Evolutionary conservation across 2,113 vertebrate genomes (phyloP).

Genomic region (Oryzias celebensis): DNA sequence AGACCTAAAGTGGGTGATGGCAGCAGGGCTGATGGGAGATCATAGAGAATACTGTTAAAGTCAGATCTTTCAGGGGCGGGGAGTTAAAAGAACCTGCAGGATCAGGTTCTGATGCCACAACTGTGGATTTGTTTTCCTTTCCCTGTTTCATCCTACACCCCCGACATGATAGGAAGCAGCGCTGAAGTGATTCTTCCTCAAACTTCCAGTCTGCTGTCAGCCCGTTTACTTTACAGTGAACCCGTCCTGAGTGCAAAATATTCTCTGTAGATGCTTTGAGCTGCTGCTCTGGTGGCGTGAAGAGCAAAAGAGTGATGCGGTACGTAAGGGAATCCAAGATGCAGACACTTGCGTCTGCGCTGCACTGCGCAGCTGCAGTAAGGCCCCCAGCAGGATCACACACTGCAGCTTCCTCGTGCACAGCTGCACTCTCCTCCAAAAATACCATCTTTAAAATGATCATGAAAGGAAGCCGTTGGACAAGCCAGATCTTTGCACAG

Average conservation of each 20-base stretch:
- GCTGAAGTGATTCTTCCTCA: constrained; percentile 3
- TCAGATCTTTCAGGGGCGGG: constrained; percentile 21
- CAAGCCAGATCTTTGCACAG: constrained; percentile 37
- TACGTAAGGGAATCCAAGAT: too few relatives aligned
- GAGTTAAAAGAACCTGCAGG: not conserved
- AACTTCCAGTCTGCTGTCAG: constrained; percentile 4
- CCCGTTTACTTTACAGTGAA: constrained; percentile 19
- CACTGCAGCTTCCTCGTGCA: constrained; percentile 24
- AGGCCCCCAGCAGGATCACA: constrained; percentile 45
- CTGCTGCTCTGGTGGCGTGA: constrained; percentile 20
- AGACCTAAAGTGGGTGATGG: constrained; percentile 10
- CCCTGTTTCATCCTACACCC: not conserved
- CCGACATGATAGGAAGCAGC: constrained; percentile 1
- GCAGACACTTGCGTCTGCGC: constrained; percentile 30
- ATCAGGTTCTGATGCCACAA: constrained; percentile 13
- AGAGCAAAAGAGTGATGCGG: constrained; percentile 23
- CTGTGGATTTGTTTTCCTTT: constrained; percentile 18
- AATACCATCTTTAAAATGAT: constrained; percentile 3
- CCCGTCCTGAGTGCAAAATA: not conserved
- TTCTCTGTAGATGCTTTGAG: constrained; percentile 22
- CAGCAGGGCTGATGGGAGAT: not conserved
- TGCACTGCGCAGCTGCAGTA: constrained; percentile 62
- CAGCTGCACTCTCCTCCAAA: not conserved
- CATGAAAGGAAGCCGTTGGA: not conserved
- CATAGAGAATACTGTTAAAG: constrained; percentile 5